These are phyloP conservation scores for Anoura caudifer DNA, from an alignment of 2,113 vertebrate species.

Conservation along the genomic window DNA sequence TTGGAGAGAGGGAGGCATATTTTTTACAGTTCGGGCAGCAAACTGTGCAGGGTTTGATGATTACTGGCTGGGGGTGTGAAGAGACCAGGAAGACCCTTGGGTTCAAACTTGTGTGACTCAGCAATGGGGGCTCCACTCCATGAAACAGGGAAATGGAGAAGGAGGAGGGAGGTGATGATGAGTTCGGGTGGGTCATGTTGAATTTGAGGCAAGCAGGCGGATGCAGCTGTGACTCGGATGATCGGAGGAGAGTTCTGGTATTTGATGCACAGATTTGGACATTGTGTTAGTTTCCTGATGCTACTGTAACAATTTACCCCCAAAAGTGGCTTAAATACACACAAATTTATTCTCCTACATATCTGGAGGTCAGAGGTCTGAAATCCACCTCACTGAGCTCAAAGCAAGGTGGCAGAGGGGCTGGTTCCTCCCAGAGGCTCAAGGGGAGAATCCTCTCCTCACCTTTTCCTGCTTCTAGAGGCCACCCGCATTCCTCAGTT, in stretches of 20 bases:
- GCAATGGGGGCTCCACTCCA: background rate
- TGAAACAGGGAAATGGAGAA: background rate
- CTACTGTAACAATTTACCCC: background rate
- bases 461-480: background rate
- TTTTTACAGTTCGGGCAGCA: background rate
- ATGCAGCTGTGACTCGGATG: background rate
- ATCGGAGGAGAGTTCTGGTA: background rate
- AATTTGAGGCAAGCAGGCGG: background rate
- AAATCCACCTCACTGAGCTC: background rate
- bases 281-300: background rate
- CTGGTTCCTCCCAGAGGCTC: background rate
- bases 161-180: background rate
- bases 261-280: background rate
- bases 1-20: background rate
- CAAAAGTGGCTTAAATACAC: background rate
- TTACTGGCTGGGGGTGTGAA: background rate
- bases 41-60: background rate
- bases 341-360: background rate
- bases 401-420: background rate
- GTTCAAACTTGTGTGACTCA: background rate
- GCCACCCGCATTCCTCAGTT: background rate
- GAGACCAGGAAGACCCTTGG: background rate
- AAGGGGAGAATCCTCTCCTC: background rate
- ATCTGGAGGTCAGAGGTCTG: background rate
- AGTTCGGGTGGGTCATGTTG: background rate